Conservation (phyloP, 2,113 vertebrate genomes). For the Hemibagrus wyckioides region DNA sequence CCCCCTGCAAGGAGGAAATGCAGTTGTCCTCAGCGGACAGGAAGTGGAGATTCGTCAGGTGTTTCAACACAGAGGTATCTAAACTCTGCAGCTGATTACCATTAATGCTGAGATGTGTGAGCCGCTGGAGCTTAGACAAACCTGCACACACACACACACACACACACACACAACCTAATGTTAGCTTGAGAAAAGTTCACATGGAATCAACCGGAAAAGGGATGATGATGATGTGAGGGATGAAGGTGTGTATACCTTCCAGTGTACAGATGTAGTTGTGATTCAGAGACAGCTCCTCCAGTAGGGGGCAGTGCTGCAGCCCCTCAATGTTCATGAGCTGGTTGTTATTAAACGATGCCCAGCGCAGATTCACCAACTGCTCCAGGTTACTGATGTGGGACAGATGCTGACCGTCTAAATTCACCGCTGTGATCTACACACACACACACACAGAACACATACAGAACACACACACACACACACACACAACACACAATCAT, state of each 20-base stretch:
- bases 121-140: conserved; percentile 73
- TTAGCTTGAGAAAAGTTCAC: neutral
- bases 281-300: conserved; percentile 83
- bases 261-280: conserved; percentile 80
- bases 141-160: conserved; percentile 66
- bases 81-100: conserved; percentile 78
- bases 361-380: conserved; percentile 80
- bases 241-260: conserved; percentile 62
- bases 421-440: conserved; percentile 79
- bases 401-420: conserved; percentile 81
- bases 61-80: conserved; percentile 72
- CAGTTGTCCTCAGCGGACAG: conserved; percentile 82
- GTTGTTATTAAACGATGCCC: conserved; percentile 85
- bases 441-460: conserved; percentile 1
- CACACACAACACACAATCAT: neutral
- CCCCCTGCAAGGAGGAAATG: conserved; percentile 76
- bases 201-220: neutral
- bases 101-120: conserved; percentile 79
- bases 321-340: conserved; percentile 79
- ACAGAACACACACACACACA: conserved; percentile 21
- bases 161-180: conserved; percentile 50
- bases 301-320: conserved; percentile 75
- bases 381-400: conserved; percentile 77
- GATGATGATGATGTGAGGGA: neutral
- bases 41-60: conserved; percentile 77